Base-by-base conservation (phyloP, 1,140 invertebrate species). In the Phthorimaea operculella region DNA sequence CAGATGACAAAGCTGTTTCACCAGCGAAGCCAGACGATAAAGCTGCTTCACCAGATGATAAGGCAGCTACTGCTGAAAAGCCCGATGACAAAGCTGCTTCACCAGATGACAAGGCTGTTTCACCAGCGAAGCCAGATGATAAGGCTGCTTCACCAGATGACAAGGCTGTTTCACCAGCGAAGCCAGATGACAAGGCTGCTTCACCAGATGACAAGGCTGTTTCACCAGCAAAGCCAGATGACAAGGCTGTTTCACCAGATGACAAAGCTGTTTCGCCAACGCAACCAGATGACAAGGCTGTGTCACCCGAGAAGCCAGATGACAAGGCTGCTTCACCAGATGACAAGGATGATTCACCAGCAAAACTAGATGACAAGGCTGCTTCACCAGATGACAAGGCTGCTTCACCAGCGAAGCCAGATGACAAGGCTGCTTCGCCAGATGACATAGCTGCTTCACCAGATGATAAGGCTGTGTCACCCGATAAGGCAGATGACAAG, bases 221-320 rank as follows among this genome's bases (percentile, higher is more conserved):
- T 8, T 63, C 59, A 15, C 62, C 59, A 4, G 3, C 47, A 0
- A 58, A 62, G 12, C 39, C 56, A 3, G 54, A 58, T 18, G 59
- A 54, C 7, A 60, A 61, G 44, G 51, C 15, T 50, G 16, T 34
- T 14, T 10, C 8, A 10, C 42, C 42, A n/a, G 6, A 45, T 8
- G 42, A 45, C 11, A 34, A 34, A 11, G 33, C 33, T 7, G n/a
- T n/a, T n/a, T n/a, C n/a, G n/a, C n/a, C n/a, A n/a, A n/a, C n/a
- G n/a, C n/a, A n/a, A n/a, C n/a, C n/a, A n/a, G 14, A 15, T 45
- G 42, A 45, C 5, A 45, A 45, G 42, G 42, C 42, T 8, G 5
- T 10, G 4, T 0, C 42, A n/a, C 42, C 42, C 14, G 8, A 4
- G 21, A 12, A 33, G 16, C 1, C 8, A 7, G 52, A 48, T 48